phyloP scores from a whole-genome alignment of 2,113 vertebrate genomes.

The Jacana jacana region DNA sequence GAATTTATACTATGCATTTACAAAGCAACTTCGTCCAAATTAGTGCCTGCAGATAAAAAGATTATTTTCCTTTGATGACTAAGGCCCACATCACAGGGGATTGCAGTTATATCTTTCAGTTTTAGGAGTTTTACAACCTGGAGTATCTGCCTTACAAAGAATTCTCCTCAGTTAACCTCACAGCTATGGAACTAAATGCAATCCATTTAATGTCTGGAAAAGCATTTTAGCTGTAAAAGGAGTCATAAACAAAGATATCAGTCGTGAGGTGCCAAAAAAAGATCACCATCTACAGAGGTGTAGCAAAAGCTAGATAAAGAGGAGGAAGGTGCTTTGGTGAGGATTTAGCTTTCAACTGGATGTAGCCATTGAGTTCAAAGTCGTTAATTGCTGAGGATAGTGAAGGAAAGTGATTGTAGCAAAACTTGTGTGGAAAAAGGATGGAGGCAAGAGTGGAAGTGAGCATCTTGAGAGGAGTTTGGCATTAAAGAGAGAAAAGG shows the following conservation, averaged over 20 bases:
- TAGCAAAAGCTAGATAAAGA: neutral
- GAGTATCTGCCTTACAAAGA: neutral
- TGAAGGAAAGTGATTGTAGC: neutral
- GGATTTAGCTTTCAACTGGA: neutral
- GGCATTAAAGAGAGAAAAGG: neutral
- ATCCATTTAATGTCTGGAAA: neutral
- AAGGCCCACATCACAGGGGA: neutral
- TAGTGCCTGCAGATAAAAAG: neutral
- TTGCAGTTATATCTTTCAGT: neutral
- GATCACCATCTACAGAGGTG: neutral
- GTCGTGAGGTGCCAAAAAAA: neutral
- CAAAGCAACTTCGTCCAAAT: neutral
- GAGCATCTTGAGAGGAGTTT: neutral
- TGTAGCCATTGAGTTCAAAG: neutral
- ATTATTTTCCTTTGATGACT: neutral
- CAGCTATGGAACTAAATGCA: neutral
- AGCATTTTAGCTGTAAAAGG: neutral
- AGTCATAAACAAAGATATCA: neutral
- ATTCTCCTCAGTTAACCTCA: conserved; percentile 1
- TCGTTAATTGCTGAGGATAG: neutral
- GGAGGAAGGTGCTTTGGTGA: neutral
- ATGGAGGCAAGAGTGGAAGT: neutral
- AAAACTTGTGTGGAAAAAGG: neutral
- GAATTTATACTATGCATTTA: neutral
- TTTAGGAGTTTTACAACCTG: neutral